phyloP scores from a whole-genome alignment of 2,113 vertebrate genomes.

The Patagioenas fasciata region DNA sequence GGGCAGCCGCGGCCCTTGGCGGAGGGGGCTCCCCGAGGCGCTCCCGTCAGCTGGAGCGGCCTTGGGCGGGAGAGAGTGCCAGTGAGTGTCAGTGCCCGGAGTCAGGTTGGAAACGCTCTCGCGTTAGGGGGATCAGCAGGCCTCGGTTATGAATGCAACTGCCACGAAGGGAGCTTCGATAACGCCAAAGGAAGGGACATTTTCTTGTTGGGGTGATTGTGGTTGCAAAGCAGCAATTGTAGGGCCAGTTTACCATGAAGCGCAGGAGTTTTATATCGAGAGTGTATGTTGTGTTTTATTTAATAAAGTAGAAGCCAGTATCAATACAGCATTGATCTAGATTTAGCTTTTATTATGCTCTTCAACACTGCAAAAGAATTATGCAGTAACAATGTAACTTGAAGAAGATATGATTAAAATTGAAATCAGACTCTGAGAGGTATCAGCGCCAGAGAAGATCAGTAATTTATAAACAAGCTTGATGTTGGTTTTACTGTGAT shows the following conservation, averaged over 20 bases:
- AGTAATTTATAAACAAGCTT: neutral
- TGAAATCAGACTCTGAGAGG: neutral
- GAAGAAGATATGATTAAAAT: neutral
- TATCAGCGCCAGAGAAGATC: neutral
- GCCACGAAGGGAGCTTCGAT: accelerated
- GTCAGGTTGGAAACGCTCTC: accelerated
- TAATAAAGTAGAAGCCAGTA: neutral
- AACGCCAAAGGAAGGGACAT: accelerated
- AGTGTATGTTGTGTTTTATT: accelerated
- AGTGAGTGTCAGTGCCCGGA: accelerated
- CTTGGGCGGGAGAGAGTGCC: neutral
- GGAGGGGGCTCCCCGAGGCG: no score
- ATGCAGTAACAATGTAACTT: neutral
- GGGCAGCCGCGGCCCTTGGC: neutral
- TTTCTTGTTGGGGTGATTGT: accelerated
- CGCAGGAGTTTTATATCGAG: neutral
- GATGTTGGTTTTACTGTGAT: neutral
- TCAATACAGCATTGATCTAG: neutral
- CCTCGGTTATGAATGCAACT: accelerated
- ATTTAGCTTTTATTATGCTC: neutral
- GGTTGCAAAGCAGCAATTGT: neutral
- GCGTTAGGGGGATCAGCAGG: accelerated
- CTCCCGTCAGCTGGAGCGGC: neutral
- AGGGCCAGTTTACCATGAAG: accelerated
- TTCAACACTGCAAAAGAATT: neutral